Evolutionary conservation across 2,888 invertebrate species (phyloP).

Genomic region (Sialis fuliginosa): DNA sequence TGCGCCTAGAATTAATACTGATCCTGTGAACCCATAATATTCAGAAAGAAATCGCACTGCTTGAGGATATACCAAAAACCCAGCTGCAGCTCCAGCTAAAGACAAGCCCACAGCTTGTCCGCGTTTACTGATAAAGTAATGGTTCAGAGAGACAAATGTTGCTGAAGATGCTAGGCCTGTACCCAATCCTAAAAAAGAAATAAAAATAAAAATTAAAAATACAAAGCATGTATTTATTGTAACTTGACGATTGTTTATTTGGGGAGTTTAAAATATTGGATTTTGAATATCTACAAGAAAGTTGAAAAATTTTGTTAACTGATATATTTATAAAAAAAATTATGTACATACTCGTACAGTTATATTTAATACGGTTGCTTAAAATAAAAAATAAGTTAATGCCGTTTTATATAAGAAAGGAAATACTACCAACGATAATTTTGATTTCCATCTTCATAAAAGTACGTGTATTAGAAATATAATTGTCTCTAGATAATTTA

Average conservation of each 20-base stretch:
- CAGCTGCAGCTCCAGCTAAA: constrained; percentile 63
- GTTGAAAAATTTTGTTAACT: neutral
- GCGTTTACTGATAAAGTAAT: constrained; percentile 56
- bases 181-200: constrained; percentile 41
- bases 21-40: constrained; percentile 45
- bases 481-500: no score
- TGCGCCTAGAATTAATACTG: constrained; percentile 47
- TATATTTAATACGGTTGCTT: no score
- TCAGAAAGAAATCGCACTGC: constrained; percentile 45
- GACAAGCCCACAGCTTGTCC: constrained; percentile 66
- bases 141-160: constrained; percentile 61
- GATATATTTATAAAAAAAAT: no score
- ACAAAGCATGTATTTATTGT: no score
- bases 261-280: neutral
- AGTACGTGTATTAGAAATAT: no score
- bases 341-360: no score
- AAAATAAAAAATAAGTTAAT: no score
- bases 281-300: neutral
- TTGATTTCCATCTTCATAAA: no score
- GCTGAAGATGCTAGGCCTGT: constrained; percentile 60
- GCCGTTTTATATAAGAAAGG: no score
- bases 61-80: constrained; percentile 65
- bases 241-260: neutral
- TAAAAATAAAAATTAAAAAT: neutral
- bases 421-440: no score